These are phyloP conservation scores for Rhinichthys klamathensis DNA, from an alignment of 2,113 vertebrate genomes.

Conservation along the genomic window DNA sequence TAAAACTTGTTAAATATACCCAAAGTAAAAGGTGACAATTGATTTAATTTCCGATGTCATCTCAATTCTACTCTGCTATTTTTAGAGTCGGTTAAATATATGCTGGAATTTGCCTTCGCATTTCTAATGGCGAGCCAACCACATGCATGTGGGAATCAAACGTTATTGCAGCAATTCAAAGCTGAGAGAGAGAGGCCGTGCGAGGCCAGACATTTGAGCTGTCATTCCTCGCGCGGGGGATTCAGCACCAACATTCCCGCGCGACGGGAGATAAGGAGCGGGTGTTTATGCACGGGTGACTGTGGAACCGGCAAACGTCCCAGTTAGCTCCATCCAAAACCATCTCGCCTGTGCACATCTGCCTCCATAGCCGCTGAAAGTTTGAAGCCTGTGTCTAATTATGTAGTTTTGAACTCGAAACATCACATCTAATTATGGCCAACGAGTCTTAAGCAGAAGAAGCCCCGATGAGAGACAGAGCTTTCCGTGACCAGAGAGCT, in stretches of 20 bases:
- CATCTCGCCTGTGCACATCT: constrained; percentile 37
- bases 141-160: constrained; percentile 55
- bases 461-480: constrained; percentile 68
- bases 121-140: constrained; percentile 32
- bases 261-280: constrained; percentile 61
- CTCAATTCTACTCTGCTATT: constrained; percentile 52
- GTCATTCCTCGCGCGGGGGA: constrained; percentile 61
- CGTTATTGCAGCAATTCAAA: constrained; percentile 55
- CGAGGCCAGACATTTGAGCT: constrained; percentile 58
- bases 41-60: constrained; percentile 45
- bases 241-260: constrained; percentile 56
- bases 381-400: constrained; percentile 72
- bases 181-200: constrained; percentile 18
- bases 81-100: constrained; percentile 57
- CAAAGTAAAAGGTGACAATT: constrained; percentile 32
- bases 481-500: constrained; percentile 70
- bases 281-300: constrained; percentile 82
- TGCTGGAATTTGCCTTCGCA: constrained; percentile 49
- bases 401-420: constrained; percentile 69
- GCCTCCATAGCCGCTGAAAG: constrained; percentile 54
- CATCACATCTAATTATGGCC: constrained; percentile 74
- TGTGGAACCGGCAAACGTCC: constrained; percentile 52
- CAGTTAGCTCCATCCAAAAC: background rate
- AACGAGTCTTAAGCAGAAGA: constrained; percentile 66
- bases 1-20: constrained; percentile 44